These are phyloP conservation scores for Phyllotreta striolata DNA, from an alignment of 2,888 invertebrate genomes.

Conservation along the genomic window DNA sequence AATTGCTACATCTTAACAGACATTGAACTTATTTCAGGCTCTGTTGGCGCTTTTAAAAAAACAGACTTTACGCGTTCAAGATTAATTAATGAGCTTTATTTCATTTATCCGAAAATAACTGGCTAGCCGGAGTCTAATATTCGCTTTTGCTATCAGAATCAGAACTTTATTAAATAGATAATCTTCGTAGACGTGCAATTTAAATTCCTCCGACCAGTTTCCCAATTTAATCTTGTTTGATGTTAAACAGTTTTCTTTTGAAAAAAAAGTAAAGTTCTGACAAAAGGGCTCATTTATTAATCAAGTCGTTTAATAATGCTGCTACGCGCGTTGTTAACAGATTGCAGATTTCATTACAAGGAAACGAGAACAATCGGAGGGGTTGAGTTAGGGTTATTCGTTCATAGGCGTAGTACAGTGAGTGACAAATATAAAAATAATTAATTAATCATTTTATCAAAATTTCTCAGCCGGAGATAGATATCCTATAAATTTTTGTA, in stretches of 20 bases:
- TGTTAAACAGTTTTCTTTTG: slow-evolving; percentile 20
- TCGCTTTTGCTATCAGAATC: slow-evolving; percentile 8
- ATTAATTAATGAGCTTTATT: too few relatives aligned
- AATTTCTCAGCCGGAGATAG: too few relatives aligned
- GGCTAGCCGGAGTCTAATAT: slow-evolving; percentile 8
- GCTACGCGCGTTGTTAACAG: slow-evolving; percentile 22
- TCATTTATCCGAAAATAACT: background rate
- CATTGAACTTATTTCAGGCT: too few relatives aligned
- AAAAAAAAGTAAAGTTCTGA: slow-evolving; percentile 8
- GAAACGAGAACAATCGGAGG: slow-evolving; percentile 19
- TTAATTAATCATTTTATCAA: too few relatives aligned
- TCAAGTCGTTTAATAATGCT: slow-evolving; percentile 25
- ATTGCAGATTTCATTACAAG: slow-evolving; percentile 22
- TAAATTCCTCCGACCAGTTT: slow-evolving; percentile 21
- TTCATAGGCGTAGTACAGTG: slow-evolving; percentile 4
- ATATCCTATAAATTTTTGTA: too few relatives aligned
- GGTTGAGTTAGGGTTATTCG: slow-evolving; percentile 18
- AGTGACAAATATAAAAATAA: too few relatives aligned
- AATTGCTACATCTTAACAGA: too few relatives aligned
- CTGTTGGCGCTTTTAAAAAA: too few relatives aligned
- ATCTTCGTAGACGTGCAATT: slow-evolving; percentile 16
- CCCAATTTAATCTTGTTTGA: slow-evolving; percentile 24
- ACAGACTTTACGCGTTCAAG: too few relatives aligned
- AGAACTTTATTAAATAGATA: slow-evolving; percentile 21
- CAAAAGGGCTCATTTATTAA: slow-evolving; percentile 25